phyloP scores from a whole-genome alignment of 2,113 vertebrate species.

The Hyperoodon ampullatus region DNA sequence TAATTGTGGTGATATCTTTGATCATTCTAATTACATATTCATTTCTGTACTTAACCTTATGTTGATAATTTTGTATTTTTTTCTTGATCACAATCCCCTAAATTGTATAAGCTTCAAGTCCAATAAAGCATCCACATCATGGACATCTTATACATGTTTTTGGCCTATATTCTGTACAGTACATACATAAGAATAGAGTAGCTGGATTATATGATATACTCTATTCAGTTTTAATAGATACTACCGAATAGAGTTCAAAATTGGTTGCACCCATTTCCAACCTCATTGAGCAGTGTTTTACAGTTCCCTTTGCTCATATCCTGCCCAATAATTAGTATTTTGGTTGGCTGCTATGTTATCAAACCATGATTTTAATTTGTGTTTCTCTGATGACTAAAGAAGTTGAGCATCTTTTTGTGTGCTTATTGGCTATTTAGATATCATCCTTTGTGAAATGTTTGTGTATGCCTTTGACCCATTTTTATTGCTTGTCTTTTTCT shows the following conservation, averaged over 20 bases:
- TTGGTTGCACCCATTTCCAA: not conserved
- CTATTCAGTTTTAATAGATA: not conserved
- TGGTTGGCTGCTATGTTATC: not conserved
- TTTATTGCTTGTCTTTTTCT: not conserved
- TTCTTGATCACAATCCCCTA: not conserved
- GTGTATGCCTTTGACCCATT: not conserved
- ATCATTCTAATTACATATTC: not conserved
- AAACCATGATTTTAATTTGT: not conserved
- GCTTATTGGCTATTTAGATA: not conserved
- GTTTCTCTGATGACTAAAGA: not conserved
- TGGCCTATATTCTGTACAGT: not conserved
- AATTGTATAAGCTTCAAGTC: not conserved
- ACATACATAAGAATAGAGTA: not conserved
- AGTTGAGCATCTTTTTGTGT: not conserved
- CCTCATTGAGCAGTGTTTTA: not conserved
- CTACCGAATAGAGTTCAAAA: not conserved
- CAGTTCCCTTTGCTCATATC: not conserved
- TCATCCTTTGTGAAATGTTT: not conserved
- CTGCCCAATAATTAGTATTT: not conserved
- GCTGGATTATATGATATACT: not conserved
- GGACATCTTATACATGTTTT: not conserved
- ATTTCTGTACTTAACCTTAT: not conserved
- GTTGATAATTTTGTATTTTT: not conserved
- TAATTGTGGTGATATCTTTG: conserved; percentile 1
- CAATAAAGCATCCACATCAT: not conserved